Evolutionary conservation across 2,888 invertebrate genomes (phyloP).

Genomic region (Salticus scenicus): DNA sequence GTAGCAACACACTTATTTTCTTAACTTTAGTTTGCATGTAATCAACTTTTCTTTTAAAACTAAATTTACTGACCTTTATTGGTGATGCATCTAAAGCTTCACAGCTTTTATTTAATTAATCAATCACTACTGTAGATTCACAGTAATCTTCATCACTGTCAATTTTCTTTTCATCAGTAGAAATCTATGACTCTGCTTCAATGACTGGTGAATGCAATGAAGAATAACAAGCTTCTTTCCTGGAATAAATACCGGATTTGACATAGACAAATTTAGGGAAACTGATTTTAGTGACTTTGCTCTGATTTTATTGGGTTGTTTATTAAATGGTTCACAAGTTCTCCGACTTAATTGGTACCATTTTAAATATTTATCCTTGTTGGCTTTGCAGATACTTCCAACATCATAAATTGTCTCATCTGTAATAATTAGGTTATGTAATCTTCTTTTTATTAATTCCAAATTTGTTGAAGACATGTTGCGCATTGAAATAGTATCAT

Average conservation of each 20-base stretch:
- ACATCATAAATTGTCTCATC: conserved; percentile 9
- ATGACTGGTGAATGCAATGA: neutral
- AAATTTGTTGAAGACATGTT: neutral
- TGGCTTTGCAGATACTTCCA: neutral
- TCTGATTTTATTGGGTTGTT: neutral
- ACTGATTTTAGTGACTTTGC: neutral
- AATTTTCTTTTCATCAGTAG: neutral
- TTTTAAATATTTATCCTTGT: conserved; percentile 1
- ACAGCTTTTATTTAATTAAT: too few species aligned
- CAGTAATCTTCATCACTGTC: too few species aligned
- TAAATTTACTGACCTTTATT: conserved; percentile 24
- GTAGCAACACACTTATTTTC: conserved; percentile 5
- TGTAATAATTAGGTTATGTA: neutral
- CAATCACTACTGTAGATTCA: too few species aligned
- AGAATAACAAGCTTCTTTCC: conserved; percentile 4
- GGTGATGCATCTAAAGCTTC: conserved; percentile 21
- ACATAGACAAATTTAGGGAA: neutral
- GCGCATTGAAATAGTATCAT: neutral
- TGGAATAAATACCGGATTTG: conserved; percentile 1
- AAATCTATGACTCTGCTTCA: neutral
- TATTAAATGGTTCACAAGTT: conserved; percentile 7
- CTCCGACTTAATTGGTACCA: neutral
- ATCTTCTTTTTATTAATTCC: neutral
- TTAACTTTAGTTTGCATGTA: conserved; percentile 22
- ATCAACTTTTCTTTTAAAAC: conserved; percentile 15